These are phyloP conservation scores for Podotricha telesiphe DNA, from an alignment of 2,888 invertebrate species.

Conservation along the genomic window DNA sequence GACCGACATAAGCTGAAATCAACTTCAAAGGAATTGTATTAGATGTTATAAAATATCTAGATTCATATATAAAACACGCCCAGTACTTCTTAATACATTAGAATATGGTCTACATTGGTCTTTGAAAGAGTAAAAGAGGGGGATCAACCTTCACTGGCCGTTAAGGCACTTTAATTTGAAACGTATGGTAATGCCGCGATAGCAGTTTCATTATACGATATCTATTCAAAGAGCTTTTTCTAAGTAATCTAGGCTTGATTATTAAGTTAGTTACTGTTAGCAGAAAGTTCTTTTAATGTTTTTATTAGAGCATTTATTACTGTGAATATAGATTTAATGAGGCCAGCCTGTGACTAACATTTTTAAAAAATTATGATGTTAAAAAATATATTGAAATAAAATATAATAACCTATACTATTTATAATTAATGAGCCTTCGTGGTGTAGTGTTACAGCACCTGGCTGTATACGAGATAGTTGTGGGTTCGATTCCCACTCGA, in stretches of 20 bases:
- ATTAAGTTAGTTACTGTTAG: conserved; percentile 9
- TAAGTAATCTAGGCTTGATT: conserved; percentile 20
- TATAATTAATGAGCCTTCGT: too few species aligned
- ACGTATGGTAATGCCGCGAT: conserved; percentile 31
- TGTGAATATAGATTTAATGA: background rate
- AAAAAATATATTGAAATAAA: too few species aligned
- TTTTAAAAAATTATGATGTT: too few species aligned
- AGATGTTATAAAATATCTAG: conserved; percentile 6
- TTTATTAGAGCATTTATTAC: background rate
- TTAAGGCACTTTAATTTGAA: conserved; percentile 30
- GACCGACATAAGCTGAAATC: conserved; percentile 33
- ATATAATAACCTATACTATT: too few species aligned
- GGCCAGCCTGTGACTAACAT: too few species aligned
- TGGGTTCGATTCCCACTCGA: too few species aligned
- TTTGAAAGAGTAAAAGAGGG: background rate
- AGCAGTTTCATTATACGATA: conserved; percentile 29
- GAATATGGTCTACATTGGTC: conserved; percentile 18
- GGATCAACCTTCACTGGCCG: conserved; percentile 19
- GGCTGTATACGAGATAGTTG: too few species aligned
- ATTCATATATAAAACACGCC: background rate
- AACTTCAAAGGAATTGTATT: conserved; percentile 31
- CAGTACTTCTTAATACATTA: conserved; percentile 1
- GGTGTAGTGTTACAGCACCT: too few species aligned
- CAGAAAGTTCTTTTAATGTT: background rate
- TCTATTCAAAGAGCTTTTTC: conserved; percentile 24